Evolutionary conservation across 2,113 vertebrate species (phyloP).

Genomic region (Aleadryas rufinucha): DNA sequence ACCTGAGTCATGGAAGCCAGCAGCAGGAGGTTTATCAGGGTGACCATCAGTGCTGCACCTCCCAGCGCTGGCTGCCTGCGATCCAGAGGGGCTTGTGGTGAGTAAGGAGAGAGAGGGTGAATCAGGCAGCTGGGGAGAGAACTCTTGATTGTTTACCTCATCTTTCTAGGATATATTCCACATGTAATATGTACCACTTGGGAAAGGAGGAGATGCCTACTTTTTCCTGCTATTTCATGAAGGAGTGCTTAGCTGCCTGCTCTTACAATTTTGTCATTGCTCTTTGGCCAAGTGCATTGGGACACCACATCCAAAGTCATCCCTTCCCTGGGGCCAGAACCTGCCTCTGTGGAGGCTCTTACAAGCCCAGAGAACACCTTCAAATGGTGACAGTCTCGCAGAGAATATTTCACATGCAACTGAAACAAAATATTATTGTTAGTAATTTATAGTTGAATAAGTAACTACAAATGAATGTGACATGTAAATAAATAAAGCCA

Average conservation of each 20-base stretch:
- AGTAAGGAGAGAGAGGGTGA: background rate
- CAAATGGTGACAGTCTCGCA: background rate
- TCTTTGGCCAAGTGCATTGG: background rate
- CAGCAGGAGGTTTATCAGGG: background rate
- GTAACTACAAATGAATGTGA: background rate
- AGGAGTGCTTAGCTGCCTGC: background rate
- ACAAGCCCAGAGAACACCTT: background rate
- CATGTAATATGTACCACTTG: background rate
- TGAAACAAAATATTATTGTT: background rate
- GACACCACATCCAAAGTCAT: background rate
- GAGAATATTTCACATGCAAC: background rate
- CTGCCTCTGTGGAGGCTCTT: background rate
- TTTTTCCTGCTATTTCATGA: background rate
- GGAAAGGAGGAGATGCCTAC: background rate
- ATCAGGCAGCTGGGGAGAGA: background rate
- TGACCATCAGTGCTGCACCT: background rate
- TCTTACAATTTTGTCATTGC: background rate
- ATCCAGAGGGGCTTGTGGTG: background rate
- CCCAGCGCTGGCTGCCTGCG: background rate
- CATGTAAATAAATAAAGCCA: background rate
- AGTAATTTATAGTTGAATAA: background rate
- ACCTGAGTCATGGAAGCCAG: background rate
- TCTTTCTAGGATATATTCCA: background rate
- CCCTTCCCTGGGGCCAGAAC: rapidly evolving
- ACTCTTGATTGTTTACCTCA: background rate